Evolutionary conservation across 2,113 vertebrate genomes (phyloP).

Genomic region (Microtus richardsoni): DNA sequence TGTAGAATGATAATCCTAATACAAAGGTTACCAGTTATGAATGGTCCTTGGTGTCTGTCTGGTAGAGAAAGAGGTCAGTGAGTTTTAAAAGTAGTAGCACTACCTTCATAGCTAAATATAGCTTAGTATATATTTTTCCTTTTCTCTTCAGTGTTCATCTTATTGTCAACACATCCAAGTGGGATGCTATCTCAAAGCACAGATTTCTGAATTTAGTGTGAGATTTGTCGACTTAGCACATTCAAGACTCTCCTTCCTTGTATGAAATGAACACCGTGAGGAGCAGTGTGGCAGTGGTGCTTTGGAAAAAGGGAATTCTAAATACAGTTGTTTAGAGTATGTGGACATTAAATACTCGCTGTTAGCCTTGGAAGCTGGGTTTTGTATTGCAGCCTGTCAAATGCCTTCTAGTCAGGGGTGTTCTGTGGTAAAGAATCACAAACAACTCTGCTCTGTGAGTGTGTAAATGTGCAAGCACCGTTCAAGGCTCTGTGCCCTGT

Average conservation of each 20-base stretch:
- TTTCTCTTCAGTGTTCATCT: background rate
- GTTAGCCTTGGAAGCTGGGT: conserved; percentile 73
- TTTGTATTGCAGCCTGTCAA: conserved; percentile 57
- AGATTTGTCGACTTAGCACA: background rate
- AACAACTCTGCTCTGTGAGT: background rate
- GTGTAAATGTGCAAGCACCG: no score
- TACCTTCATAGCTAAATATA: background rate
- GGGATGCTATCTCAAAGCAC: conserved; percentile 17
- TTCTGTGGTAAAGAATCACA: conserved; percentile 74
- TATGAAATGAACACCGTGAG: background rate
- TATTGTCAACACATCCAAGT: background rate
- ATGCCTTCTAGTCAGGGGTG: conserved; percentile 62
- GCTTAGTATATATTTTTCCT: background rate
- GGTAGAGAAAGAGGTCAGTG: background rate
- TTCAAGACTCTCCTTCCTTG: background rate
- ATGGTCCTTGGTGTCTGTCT: conserved; percentile 12
- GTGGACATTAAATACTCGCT: conserved; percentile 76
- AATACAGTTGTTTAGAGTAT: conserved; percentile 10
- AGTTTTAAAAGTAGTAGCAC: background rate
- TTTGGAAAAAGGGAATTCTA: conserved; percentile 39
- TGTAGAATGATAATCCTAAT: background rate
- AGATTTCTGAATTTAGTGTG: background rate
- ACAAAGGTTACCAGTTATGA: background rate
- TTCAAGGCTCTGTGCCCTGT: no score
- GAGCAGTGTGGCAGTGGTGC: background rate